phyloP scores from a whole-genome alignment of 1,140 invertebrate species.

The Scaptomyza montana region DNA sequence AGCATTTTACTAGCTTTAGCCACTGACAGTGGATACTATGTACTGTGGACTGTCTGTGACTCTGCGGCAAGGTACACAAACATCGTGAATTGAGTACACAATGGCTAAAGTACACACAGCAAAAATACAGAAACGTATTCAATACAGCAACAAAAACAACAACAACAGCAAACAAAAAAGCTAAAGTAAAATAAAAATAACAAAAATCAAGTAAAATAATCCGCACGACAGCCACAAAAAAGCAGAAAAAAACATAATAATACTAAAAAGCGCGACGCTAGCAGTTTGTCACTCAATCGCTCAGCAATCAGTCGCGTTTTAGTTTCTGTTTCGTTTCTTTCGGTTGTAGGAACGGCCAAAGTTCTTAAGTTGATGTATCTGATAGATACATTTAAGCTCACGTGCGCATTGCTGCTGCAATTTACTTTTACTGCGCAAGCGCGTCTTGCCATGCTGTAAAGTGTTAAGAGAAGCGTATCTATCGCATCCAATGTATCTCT shows the following conservation, averaged over 20 bases:
- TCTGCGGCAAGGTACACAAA: background rate
- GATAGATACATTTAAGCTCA: conserved; percentile 44
- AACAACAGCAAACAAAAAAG: conserved; percentile 19
- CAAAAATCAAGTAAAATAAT: conserved; percentile 66
- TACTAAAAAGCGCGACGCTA: conserved; percentile 62
- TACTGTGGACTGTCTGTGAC: conserved; percentile 19
- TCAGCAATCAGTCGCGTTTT: conserved; percentile 76
- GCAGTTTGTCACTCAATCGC: conserved; percentile 81
- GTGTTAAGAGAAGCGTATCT: conserved; percentile 25
- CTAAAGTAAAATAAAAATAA: conserved; percentile 28
- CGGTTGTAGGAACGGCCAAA: no score
- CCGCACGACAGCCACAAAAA: conserved; percentile 63
- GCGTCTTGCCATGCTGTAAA: conserved; percentile 45
- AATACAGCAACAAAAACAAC: conserved; percentile 37
- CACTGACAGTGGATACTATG: background rate
- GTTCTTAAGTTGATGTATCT: conserved; percentile 32
- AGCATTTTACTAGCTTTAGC: conserved; percentile 17
- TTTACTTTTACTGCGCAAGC: conserved; percentile 46
- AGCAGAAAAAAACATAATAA: background rate
- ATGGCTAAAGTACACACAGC: conserved; percentile 76
- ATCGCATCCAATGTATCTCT: conserved; percentile 32
- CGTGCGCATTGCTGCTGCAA: no score
- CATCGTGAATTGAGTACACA: conserved; percentile 78
- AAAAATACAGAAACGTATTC: conserved; percentile 7
- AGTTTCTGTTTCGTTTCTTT: conserved; percentile 22